phyloP scores from a whole-genome alignment of 2,888 invertebrate genomes.

The Aspidapion aeneum region DNA sequence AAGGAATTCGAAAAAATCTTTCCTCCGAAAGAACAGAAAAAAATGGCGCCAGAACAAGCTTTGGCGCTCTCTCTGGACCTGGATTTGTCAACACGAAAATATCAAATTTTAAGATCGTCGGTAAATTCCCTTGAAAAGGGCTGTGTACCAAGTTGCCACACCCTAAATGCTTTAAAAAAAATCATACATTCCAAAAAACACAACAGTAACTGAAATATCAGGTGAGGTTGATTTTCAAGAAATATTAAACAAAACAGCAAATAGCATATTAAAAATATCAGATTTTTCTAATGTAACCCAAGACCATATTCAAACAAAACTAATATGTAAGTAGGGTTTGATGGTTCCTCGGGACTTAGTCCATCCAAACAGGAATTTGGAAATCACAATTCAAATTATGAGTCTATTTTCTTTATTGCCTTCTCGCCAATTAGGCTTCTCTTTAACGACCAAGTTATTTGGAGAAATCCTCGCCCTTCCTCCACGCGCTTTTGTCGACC shows the following conservation, averaged over 20 bases:
- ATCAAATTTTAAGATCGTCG: background rate
- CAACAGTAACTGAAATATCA: background rate
- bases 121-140: background rate
- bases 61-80: background rate
- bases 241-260: background rate
- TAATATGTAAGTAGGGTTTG: no score
- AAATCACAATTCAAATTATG: background rate
- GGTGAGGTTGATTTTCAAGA: background rate
- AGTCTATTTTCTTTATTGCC: background rate
- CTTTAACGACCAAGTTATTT: background rate
- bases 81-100: background rate
- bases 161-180: background rate
- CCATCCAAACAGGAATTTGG: background rate
- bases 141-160: background rate
- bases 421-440: background rate
- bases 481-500: background rate
- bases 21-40: background rate
- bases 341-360: background rate
- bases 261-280: no score
- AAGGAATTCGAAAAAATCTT: background rate
- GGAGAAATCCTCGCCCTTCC: background rate
- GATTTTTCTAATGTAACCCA: background rate
- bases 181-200: background rate
- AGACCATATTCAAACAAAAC: background rate
- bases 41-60: background rate